Evolutionary conservation across 2,113 vertebrate species (phyloP).

Genomic region (Dicrurus megarhynchus): DNA sequence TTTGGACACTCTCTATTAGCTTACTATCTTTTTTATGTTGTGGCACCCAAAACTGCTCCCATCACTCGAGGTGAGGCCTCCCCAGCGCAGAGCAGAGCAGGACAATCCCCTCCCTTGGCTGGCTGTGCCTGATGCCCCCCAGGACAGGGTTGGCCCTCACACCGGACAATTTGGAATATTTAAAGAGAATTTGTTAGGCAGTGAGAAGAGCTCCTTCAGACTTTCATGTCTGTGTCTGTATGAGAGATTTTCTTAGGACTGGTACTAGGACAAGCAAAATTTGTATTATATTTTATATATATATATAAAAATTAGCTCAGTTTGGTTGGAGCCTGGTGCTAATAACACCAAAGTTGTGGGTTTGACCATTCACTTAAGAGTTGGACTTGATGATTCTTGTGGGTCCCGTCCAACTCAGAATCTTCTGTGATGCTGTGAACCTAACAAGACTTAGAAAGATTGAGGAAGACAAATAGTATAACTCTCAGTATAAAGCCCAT

Average conservation of each 20-base stretch:
- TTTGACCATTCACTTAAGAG: not conserved
- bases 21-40: not conserved
- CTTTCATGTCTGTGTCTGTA: not conserved
- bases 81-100: accelerated
- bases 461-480: not conserved
- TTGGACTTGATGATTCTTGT: not conserved
- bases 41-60: not conserved
- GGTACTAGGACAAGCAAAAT: not conserved
- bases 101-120: not conserved
- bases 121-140: accelerated
- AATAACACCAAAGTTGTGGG: not conserved
- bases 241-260: not conserved
- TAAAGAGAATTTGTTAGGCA: not conserved
- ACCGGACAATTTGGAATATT: not conserved
- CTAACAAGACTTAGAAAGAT: not conserved
- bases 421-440: not conserved
- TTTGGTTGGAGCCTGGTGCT: not conserved
- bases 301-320: not conserved
- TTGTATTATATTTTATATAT: not conserved
- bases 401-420: not conserved
- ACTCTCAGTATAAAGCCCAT: not conserved
- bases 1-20: not conserved
- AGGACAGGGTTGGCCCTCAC: accelerated
- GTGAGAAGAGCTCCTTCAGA: not conserved
- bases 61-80: accelerated